Conservation (phyloP, 1,140 invertebrate genomes). For the Oscheius sp. region DNA sequence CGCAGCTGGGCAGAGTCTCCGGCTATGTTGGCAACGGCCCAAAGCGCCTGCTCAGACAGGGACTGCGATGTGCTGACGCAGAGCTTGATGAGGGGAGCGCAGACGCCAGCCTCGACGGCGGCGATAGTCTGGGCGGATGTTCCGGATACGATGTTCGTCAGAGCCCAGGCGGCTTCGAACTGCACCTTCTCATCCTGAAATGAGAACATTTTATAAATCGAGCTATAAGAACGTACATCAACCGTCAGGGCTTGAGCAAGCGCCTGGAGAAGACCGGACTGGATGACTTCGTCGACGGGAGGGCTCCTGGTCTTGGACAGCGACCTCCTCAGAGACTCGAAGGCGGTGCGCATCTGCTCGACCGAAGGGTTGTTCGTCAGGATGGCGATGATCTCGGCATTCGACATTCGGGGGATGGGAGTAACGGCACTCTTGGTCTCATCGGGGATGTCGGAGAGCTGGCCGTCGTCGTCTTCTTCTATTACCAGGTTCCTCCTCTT, state of each 20-base stretch:
- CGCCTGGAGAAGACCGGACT: conserved; percentile 40
- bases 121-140: conserved; percentile 63
- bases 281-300: conserved; percentile 54
- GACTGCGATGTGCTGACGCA: conserved; percentile 51
- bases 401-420: conserved; percentile 11
- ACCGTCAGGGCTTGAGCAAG: conserved; percentile 42
- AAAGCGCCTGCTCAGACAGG: conserved; percentile 65
- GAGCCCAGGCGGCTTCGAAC: conserved; percentile 66
- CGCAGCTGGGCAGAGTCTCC: conserved; percentile 47
- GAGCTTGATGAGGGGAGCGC: conserved; percentile 62
- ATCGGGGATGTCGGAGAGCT: conserved; percentile 10
- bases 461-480: conserved; percentile 63
- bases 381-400: conserved; percentile 24
- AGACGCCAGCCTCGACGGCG: conserved; percentile 63
- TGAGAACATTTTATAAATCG: conserved; percentile 8
- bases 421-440: background rate
- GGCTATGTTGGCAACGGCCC: conserved; percentile 66
- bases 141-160: conserved; percentile 66
- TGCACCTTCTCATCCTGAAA: conserved; percentile 60
- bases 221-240: conserved; percentile 10
- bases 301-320: conserved; percentile 48
- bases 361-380: conserved; percentile 21
- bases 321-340: conserved; percentile 41
- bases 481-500: conserved; percentile 84
- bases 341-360: conserved; percentile 30